These are phyloP conservation scores for Mesoligia furuncula DNA, from an alignment of 2,888 invertebrate species.

Conservation along the genomic window DNA sequence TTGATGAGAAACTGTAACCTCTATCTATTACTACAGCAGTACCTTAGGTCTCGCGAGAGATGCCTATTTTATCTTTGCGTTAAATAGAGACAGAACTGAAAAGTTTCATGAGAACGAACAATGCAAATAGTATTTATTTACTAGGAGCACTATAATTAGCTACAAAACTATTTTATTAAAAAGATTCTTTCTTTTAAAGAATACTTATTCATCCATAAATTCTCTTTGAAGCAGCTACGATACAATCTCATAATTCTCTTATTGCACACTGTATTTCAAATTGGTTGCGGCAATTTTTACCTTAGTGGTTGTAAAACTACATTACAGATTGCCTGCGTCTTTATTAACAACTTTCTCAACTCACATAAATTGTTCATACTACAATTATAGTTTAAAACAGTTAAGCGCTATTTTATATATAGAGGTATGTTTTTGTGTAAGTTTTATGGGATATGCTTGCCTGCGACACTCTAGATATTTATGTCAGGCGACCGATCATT, in stretches of 20 bases:
- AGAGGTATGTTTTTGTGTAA: constrained; percentile 21
- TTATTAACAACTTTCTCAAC: constrained; percentile 21
- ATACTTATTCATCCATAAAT: constrained; percentile 3
- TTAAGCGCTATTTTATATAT: constrained; percentile 16
- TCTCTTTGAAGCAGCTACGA: not conserved
- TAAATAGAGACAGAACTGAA: not conserved
- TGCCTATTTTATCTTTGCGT: not conserved
- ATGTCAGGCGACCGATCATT: constrained; percentile 26
- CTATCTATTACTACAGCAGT: not conserved
- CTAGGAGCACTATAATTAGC: not conserved
- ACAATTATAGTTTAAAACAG: constrained; percentile 35
- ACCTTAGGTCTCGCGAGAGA: not conserved
- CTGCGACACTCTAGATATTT: constrained; percentile 28
- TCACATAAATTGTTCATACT: constrained; percentile 27
- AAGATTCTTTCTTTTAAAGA: constrained; percentile 2
- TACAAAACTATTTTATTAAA: not conserved
- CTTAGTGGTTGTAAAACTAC: constrained; percentile 16
- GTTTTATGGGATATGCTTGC: constrained; percentile 31
- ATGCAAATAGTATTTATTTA: not conserved
- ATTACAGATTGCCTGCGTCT: constrained; percentile 1
- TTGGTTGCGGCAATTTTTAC: constrained; percentile 21
- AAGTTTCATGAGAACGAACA: not conserved
- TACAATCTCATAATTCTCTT: constrained; percentile 22
- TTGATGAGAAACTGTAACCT: not conserved
- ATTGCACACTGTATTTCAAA: constrained; percentile 18